Percentiles rank a stretch among this genome's conserved stretches.
Conservation (phyloP, 1,140 invertebrate species). For the Palaemon carinicauda region DNA sequence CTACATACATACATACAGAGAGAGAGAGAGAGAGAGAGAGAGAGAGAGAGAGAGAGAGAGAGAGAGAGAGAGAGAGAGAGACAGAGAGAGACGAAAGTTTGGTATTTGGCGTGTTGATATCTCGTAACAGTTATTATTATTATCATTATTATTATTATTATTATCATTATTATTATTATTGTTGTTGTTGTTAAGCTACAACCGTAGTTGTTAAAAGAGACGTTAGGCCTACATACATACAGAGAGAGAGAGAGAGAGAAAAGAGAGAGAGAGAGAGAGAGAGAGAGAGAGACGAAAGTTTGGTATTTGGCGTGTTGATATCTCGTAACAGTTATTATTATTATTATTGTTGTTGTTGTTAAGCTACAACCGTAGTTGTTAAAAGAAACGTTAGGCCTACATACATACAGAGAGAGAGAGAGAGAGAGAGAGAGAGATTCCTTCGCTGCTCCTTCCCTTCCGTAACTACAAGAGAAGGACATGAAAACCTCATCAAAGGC, state of each 20-base stretch:
- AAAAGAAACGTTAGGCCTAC: background rate
- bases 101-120: no score
- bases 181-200: no score
- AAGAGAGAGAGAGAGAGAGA: conserved; percentile 61
- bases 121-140: no score
- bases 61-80: conserved; percentile 1
- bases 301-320: no score
- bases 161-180: no score
- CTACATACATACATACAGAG: conserved; percentile 65
- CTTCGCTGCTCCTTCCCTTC: conserved; percentile 24
- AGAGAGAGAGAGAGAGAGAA: conserved; percentile 60
- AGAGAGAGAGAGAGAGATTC: background rate
- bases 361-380: no score
- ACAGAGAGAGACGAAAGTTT: background rate
- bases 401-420: conserved; percentile 60
- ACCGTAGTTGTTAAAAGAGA: no score
- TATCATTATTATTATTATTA: no score
- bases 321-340: no score
- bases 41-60: conserved; percentile 48
- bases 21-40: conserved; percentile 61
- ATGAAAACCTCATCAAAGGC: conserved; percentile 43
- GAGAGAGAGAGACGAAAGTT: background rate
- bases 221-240: background rate
- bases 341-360: no score
- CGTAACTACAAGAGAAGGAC: conserved; percentile 32